Percentiles rank a stretch among this genome's conserved stretches.
phyloP scores from a whole-genome alignment of 2,113 vertebrate genomes.

The Archilochus colubris region DNA sequence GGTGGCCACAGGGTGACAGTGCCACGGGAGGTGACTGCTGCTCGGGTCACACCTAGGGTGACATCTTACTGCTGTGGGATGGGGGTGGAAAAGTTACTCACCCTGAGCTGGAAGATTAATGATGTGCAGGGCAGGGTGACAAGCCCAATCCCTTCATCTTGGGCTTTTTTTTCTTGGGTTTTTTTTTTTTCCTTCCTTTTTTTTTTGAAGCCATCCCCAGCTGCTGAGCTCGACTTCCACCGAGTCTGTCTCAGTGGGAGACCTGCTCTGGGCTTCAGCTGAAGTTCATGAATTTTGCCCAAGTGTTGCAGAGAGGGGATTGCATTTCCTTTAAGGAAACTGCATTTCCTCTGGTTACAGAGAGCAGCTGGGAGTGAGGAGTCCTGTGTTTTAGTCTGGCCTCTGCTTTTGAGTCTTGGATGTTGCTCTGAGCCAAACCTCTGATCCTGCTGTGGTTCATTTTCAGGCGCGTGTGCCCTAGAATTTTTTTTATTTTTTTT shows the following conservation, averaged over 20 bases:
- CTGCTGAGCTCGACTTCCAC: not conserved
- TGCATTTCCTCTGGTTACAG: slow-evolving; percentile 25
- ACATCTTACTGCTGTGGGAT: not conserved
- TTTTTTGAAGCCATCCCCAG: not conserved
- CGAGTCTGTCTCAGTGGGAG: not conserved
- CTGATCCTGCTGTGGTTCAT: slow-evolving; percentile 49
- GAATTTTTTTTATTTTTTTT: not conserved
- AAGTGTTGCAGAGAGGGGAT: not conserved
- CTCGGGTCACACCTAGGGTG: not conserved
- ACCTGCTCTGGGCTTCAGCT: not conserved
- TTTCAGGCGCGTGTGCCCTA: slow-evolving; percentile 52
- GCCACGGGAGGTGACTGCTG: not conserved
- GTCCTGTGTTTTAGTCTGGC: slow-evolving; percentile 2
- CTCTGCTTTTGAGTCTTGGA: not conserved
- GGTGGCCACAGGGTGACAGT: rapidly evolving
- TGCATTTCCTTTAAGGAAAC: slow-evolving; percentile 47
- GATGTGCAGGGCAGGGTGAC: not conserved
- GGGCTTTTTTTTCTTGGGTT: not conserved
- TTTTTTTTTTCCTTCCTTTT: too few species aligned
- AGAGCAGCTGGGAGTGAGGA: not conserved
- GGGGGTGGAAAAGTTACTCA: not conserved
- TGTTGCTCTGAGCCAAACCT: slow-evolving; percentile 38
- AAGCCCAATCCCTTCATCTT: not conserved
- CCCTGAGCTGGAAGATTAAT: not conserved
- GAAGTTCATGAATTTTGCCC: not conserved